These are phyloP conservation scores for Nibea coibor DNA, from an alignment of 2,113 vertebrate genomes.

Conservation along the genomic window DNA sequence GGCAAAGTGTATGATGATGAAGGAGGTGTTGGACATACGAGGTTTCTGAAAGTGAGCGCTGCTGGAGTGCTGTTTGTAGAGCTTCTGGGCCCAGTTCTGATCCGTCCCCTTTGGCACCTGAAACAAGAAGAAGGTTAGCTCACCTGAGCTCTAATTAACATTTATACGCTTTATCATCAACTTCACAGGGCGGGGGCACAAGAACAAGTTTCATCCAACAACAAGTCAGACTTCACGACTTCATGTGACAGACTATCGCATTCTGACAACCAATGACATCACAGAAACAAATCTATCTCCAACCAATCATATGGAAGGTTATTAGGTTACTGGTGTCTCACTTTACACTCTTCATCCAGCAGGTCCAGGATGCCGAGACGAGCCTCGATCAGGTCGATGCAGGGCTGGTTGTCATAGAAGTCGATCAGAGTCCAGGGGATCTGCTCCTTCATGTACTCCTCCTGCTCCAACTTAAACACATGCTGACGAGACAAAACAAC, in stretches of 20 bases:
- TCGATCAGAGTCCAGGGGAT: constrained; percentile 98
- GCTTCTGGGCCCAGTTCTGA: constrained; percentile 93
- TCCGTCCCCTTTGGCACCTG: constrained; percentile 94
- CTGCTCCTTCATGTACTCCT: constrained; percentile 96
- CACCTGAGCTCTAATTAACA: no score
- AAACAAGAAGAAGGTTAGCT: neutral
- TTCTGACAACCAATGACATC: no score
- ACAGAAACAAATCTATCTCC: no score
- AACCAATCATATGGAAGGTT: neutral
- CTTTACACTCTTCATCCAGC: constrained; percentile 97
- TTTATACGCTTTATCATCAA: no score
- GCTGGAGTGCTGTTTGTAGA: constrained; percentile 85
- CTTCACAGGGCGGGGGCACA: no score
- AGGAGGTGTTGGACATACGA: constrained; percentile 91
- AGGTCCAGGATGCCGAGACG: constrained; percentile 95
- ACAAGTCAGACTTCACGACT: no score
- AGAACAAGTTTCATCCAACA: no score
- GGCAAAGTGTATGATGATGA: constrained; percentile 91
- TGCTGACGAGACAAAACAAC: constrained; percentile 82
- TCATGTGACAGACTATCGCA: no score
- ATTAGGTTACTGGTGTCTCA: constrained; percentile 60
- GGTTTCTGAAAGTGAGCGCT: constrained; percentile 92
- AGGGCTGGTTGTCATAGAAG: constrained; percentile 95
- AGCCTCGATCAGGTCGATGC: constrained; percentile 96
- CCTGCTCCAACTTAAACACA: constrained; percentile 97